These are phyloP conservation scores for Cerceris rybyensis DNA, from an alignment of 2,888 invertebrate genomes.

Conservation along the genomic window DNA sequence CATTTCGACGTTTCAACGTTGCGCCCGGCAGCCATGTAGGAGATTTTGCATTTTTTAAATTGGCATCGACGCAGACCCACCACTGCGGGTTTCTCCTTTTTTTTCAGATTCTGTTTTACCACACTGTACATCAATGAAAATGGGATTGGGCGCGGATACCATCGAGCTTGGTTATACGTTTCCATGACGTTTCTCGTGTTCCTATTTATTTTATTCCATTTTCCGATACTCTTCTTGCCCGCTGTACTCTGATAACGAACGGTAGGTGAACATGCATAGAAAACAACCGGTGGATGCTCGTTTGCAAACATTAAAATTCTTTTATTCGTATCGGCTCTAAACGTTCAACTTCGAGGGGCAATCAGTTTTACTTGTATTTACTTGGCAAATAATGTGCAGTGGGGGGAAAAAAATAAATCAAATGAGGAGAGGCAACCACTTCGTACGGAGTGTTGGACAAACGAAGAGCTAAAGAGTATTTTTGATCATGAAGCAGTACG, in stretches of 20 bases:
- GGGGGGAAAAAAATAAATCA: not conserved
- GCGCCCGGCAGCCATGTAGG: slow-evolving; percentile 2
- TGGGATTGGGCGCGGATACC: slow-evolving; percentile 54
- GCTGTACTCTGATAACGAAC: slow-evolving; percentile 50
- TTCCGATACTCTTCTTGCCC: not conserved
- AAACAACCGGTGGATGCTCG: not conserved
- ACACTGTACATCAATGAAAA: slow-evolving; percentile 66
- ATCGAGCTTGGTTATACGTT: slow-evolving; percentile 50
- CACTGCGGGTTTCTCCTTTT: slow-evolving; percentile 1
- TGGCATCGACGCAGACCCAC: slow-evolving; percentile 47
- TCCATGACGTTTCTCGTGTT: slow-evolving; percentile 38
- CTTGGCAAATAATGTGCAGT: not conserved
- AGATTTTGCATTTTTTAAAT: slow-evolving; percentile 56
- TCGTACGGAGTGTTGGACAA: not conserved
- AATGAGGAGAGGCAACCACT: not conserved
- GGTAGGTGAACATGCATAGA: slow-evolving; percentile 19
- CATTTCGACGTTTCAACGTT: slow-evolving; percentile 19
- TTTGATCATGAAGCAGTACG: not conserved
- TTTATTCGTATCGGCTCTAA: slow-evolving; percentile 5
- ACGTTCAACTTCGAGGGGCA: not conserved
- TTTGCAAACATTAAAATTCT: not conserved
- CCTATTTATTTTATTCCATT: slow-evolving; percentile 44
- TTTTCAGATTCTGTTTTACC: slow-evolving; percentile 62
- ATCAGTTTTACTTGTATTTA: not conserved
- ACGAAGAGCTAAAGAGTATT: not conserved